Conservation (phyloP, 2,888 invertebrate genomes). For the Cantharis rustica region DNA sequence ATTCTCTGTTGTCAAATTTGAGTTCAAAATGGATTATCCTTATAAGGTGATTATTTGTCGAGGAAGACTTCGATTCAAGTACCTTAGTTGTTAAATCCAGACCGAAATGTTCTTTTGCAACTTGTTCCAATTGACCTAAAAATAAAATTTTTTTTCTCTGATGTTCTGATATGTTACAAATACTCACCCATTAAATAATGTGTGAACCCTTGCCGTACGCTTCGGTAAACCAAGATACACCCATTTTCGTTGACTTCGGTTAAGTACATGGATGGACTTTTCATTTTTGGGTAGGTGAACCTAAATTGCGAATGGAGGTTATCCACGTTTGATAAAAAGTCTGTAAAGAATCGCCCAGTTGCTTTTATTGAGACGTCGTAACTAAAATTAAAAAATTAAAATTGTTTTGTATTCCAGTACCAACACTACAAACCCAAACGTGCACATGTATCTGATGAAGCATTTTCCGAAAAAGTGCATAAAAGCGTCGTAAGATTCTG, state of each 20-base stretch:
- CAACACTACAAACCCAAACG: constrained; percentile 69
- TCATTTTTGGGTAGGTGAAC: constrained; percentile 92
- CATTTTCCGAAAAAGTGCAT: constrained; percentile 90
- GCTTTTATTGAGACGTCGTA: constrained; percentile 87
- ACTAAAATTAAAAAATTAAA: constrained; percentile 52
- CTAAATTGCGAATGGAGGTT: constrained; percentile 91
- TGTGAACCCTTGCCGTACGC: constrained; percentile 78
- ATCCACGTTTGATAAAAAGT: constrained; percentile 89
- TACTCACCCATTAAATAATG: constrained; percentile 81
- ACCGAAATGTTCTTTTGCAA: constrained; percentile 82
- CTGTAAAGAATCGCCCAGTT: constrained; percentile 87
- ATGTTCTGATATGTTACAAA: neutral
- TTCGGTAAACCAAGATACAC: constrained; percentile 84
- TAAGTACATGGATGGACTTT: constrained; percentile 91
- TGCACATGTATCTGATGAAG: constrained; percentile 87
- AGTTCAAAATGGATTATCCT: constrained; percentile 73
- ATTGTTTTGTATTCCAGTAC: neutral
- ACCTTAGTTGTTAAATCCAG: constrained; percentile 73
- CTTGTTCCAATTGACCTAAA: constrained; percentile 83
- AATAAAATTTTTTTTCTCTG: neutral
- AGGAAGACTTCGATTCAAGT: constrained; percentile 64
- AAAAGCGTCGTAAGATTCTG: constrained; percentile 71
- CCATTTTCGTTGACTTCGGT: constrained; percentile 83
- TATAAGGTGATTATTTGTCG: constrained; percentile 56
- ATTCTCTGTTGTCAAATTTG: constrained; percentile 85